A percentile compares a stretch with the other conserved stretches of the same genome.
phyloP scores from a whole-genome alignment of 23 tunicate species.

The Diplosoma virens region DNA sequence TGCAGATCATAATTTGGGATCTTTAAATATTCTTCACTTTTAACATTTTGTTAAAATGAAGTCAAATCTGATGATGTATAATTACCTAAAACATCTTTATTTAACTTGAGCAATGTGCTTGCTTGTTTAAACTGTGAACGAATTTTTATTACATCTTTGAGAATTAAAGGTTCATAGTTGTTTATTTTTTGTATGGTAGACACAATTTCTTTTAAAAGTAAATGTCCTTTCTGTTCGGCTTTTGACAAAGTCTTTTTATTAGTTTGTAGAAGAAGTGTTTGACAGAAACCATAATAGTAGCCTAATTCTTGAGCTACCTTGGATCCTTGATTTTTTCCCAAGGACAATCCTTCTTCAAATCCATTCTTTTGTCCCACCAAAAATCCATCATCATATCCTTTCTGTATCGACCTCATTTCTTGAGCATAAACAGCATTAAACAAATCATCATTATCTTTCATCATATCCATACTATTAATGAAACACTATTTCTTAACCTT shows the following conservation, averaged over 20 bases:
- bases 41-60: too few relatives aligned
- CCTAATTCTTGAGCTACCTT: conserved; percentile 39
- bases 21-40: too few relatives aligned
- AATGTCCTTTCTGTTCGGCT: neutral
- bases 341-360: conserved; percentile 21
- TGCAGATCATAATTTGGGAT: too few relatives aligned
- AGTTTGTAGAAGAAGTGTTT: neutral
- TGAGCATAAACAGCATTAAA: conserved; percentile 14
- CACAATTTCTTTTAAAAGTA: neutral
- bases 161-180: neutral
- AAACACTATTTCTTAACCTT: neutral
- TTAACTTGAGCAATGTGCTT: too few relatives aligned
- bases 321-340: conserved; percentile 40
- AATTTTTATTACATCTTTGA: conserved; percentile 15
- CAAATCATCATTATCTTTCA: conserved; percentile 5
- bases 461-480: neutral
- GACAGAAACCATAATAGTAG: conserved; percentile 38
- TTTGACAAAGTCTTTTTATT: neutral
- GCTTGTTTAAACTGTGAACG: conserved; percentile 21
- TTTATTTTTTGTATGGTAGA: neutral
- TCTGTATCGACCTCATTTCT: neutral
- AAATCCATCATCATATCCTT: conserved; percentile 28
- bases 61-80: too few relatives aligned
- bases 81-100: too few relatives aligned
- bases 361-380: conserved; percentile 25